Percentiles rank a stretch among this genome's conserved stretches.
Evolutionary conservation across 2,113 vertebrate genomes (phyloP).

Genomic region (Delphinapterus leucas): DNA sequence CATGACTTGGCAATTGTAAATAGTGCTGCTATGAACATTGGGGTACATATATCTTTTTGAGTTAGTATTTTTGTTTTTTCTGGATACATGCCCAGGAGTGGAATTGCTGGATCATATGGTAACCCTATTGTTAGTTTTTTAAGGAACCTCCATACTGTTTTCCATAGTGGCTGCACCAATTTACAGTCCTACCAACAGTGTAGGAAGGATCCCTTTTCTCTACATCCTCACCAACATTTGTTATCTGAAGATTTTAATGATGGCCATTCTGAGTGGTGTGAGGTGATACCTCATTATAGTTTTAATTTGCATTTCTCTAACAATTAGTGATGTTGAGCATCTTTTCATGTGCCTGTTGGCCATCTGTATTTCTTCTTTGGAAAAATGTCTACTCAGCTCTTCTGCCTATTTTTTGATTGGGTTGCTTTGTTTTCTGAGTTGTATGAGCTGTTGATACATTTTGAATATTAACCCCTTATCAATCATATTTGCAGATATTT

Average conservation of each 20-base stretch:
- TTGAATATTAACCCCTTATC: not conserved
- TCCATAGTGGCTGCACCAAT: not conserved
- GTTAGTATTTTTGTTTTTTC: not conserved
- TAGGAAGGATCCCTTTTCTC: not conserved
- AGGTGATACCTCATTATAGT: not conserved
- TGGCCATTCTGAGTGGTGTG: not conserved
- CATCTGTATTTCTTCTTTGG: not conserved
- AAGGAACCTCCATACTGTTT: not conserved
- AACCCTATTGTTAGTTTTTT: not conserved
- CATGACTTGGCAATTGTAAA: not conserved
- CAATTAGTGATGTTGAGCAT: not conserved
- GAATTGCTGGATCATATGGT: not conserved
- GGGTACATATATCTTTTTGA: not conserved
- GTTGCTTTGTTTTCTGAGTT: not conserved
- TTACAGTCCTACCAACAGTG: not conserved
- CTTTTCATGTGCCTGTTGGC: not conserved
- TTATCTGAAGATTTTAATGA: not conserved
- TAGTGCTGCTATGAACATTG: not conserved
- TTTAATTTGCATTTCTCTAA: not conserved
- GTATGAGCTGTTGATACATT: not conserved
- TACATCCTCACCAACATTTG: not conserved
- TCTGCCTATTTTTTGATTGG: not conserved
- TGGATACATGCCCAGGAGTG: not conserved
- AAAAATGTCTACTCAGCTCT: not conserved
- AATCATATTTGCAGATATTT: not conserved